A percentile compares a stretch with the other conserved stretches of the same genome.
phyloP scores from a whole-genome alignment of 2,113 vertebrate genomes.

The Furnarius figulus region DNA sequence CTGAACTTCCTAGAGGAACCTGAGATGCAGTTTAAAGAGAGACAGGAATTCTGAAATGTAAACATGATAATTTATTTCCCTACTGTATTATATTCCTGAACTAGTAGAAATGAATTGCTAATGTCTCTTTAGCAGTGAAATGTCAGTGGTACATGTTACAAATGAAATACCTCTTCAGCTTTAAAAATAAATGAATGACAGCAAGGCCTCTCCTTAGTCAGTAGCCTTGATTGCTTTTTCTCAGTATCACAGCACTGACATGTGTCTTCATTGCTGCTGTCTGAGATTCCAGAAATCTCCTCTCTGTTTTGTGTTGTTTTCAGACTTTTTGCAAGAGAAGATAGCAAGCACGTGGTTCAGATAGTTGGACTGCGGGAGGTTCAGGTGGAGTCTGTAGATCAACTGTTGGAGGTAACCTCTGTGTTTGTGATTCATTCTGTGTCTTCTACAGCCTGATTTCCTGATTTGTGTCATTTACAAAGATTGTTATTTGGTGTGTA shows the following conservation, averaged over 20 bases:
- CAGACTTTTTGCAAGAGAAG: constrained; percentile 90
- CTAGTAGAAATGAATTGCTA: not conserved
- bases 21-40: not conserved
- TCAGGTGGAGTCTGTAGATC: constrained; percentile 80
- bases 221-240: not conserved
- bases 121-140: not conserved
- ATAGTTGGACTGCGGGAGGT: constrained; percentile 84
- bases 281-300: not conserved
- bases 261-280: not conserved
- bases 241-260: accelerated
- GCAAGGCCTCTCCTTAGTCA: not conserved
- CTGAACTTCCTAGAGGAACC: not conserved
- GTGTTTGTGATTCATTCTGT: not conserved
- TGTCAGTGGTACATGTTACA: not conserved
- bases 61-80: not conserved
- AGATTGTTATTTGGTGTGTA: not conserved
- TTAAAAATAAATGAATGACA: not conserved
- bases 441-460: not conserved
- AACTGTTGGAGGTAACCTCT: constrained; percentile 85
- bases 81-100: not conserved
- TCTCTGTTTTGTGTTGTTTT: not conserved
- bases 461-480: not conserved
- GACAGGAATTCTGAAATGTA: not conserved
- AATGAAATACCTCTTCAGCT: not conserved
- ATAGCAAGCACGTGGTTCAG: constrained; percentile 85